phyloP scores from a whole-genome alignment of 2,888 invertebrate species.

The Brachyptera putata region DNA sequence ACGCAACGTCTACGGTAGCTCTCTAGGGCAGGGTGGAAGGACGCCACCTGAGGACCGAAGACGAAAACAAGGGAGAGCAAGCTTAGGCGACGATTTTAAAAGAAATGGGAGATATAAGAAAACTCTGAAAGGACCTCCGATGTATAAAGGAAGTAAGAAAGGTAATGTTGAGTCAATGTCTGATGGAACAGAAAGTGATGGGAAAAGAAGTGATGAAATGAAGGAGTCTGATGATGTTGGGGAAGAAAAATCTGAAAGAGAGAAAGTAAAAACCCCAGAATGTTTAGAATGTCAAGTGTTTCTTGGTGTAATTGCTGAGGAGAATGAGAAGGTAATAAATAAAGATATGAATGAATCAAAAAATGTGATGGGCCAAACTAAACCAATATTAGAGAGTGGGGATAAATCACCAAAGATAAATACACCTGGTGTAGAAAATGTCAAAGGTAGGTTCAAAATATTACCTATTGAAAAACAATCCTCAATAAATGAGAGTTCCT shows the following conservation, averaged over 20 bases:
- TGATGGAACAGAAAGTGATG: background rate
- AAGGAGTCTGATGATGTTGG: background rate
- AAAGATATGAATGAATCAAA: background rate
- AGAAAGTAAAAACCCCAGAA: slow-evolving; percentile 3
- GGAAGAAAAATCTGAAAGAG: background rate
- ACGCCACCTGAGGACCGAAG: slow-evolving; percentile 7
- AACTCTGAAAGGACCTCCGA: background rate
- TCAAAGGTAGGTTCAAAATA: background rate
- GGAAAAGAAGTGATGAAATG: background rate
- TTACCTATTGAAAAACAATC: background rate
- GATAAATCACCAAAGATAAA: too few relatives aligned
- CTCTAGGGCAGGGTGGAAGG: background rate
- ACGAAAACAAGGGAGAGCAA: background rate
- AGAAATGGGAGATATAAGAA: background rate
- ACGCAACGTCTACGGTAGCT: background rate
- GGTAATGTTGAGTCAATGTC: background rate
- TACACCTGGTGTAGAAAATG: background rate
- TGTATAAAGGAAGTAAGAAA: background rate
- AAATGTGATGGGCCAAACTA: background rate
- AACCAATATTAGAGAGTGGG: too few relatives aligned
- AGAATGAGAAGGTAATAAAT: background rate
- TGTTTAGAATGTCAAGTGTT: slow-evolving; percentile 12
- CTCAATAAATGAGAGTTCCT: background rate
- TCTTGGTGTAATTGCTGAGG: background rate
- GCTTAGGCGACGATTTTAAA: background rate